Conservation (phyloP, 2,113 vertebrate species). For the Trochalopteron elliotii region DNA sequence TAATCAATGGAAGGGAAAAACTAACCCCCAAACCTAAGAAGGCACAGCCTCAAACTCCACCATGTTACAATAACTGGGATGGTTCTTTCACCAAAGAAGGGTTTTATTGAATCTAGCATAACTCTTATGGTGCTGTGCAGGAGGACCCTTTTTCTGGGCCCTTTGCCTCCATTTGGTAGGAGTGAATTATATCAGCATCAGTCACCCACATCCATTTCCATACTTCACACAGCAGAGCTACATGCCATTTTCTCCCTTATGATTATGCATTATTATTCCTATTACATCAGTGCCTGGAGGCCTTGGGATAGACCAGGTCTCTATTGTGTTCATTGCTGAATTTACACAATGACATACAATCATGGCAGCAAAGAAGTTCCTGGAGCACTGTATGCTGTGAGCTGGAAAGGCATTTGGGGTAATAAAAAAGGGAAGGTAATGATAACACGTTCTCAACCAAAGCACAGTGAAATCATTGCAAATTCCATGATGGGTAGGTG, state of each 20-base stretch:
- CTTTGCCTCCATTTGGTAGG: background rate
- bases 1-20: background rate
- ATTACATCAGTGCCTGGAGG: slow-evolving; percentile 62
- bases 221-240: background rate
- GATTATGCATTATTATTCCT: slow-evolving; percentile 51
- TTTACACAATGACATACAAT: slow-evolving; percentile 37
- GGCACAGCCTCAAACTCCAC: background rate
- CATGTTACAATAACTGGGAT: background rate
- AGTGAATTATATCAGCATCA: background rate
- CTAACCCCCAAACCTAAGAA: background rate
- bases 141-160: background rate
- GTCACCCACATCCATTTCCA: slow-evolving; percentile 13
- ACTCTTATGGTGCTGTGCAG: background rate
- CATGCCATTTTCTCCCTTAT: slow-evolving; percentile 31
- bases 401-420: slow-evolving; percentile 31
- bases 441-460: slow-evolving; percentile 45
- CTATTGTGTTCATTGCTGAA: slow-evolving; percentile 44
- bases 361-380: slow-evolving; percentile 26
- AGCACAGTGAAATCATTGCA: slow-evolving; percentile 40
- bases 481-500: slow-evolving; percentile 34
- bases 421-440: slow-evolving; percentile 40
- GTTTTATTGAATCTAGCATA: background rate
- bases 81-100: background rate
- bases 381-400: slow-evolving; percentile 19
- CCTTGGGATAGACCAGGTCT: slow-evolving; percentile 52